Conservation (phyloP, 2,797 vertebrate genomes). For the Gobionotothen gibberifrons region DNA sequence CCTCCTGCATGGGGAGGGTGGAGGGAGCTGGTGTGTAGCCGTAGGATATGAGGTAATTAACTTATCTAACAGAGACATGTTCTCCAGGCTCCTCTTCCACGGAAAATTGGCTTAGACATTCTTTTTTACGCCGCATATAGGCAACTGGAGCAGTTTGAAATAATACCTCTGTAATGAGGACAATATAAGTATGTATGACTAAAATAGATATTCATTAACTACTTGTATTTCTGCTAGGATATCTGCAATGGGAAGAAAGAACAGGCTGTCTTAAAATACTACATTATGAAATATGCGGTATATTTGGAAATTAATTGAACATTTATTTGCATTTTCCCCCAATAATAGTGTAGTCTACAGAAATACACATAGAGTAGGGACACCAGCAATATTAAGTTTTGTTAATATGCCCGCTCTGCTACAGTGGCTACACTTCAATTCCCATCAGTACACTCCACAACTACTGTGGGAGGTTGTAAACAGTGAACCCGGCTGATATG, state of each 20-base stretch:
- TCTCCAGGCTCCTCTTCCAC: slow-evolving; percentile 61
- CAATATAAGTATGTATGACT: slow-evolving; percentile 54
- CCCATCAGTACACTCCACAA: slow-evolving; percentile 48
- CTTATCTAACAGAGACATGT: slow-evolving; percentile 72
- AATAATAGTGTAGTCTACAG: background rate
- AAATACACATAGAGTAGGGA: slow-evolving; percentile 18
- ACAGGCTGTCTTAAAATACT: slow-evolving; percentile 17
- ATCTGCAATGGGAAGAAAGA: slow-evolving; percentile 15
- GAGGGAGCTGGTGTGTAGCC: slow-evolving; percentile 46
- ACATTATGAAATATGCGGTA: slow-evolving; percentile 21
- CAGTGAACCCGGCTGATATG: slow-evolving; percentile 53
- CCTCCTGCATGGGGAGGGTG: slow-evolving; percentile 27
- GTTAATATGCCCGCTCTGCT: slow-evolving; percentile 32
- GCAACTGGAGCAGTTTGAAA: slow-evolving; percentile 72
- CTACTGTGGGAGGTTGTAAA: slow-evolving; percentile 70
- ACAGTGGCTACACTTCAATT: slow-evolving; percentile 44
- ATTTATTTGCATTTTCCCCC: slow-evolving; percentile 18
- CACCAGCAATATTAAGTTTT: slow-evolving; percentile 30
- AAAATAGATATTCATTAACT: slow-evolving; percentile 70
- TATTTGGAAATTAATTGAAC: slow-evolving; percentile 49
- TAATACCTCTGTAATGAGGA: slow-evolving; percentile 66
- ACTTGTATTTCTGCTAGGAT: slow-evolving; percentile 34
- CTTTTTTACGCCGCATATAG: slow-evolving; percentile 55
- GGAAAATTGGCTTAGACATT: slow-evolving; percentile 62
- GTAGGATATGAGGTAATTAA: slow-evolving; percentile 76